Evolutionary conservation across 2,888 invertebrate species (phyloP).

Genomic region (Mimas tiliae): DNA sequence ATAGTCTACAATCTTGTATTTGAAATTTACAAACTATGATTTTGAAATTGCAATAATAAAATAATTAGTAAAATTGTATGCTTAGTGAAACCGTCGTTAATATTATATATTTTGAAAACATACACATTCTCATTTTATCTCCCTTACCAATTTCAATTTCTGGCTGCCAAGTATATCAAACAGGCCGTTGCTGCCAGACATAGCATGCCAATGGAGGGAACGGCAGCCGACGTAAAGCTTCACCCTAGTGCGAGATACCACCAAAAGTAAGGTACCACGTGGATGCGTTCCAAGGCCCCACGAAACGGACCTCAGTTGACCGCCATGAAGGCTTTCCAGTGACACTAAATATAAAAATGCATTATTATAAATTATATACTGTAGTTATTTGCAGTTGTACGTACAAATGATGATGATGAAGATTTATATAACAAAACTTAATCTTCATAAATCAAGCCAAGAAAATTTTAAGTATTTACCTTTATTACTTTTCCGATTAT

Average conservation of each 20-base stretch:
- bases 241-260: slow-evolving; percentile 85
- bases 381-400: neutral
- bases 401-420: no score
- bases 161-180: slow-evolving; percentile 80
- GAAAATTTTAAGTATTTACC: slow-evolving; percentile 48
- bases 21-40: no score
- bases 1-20: no score
- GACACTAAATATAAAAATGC: slow-evolving; percentile 79
- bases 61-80: no score
- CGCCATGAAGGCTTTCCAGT: slow-evolving; percentile 86
- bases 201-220: slow-evolving; percentile 86
- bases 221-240: slow-evolving; percentile 88
- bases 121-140: neutral
- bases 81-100: no score
- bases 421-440: no score
- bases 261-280: slow-evolving; percentile 81
- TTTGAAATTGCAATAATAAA: no score
- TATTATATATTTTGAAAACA: no score
- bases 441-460: slow-evolving; percentile 4
- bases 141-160: slow-evolving; percentile 84
- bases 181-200: slow-evolving; percentile 85
- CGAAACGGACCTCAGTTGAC: slow-evolving; percentile 84
- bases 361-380: neutral
- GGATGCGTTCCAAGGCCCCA: slow-evolving; percentile 85
- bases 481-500: slow-evolving; percentile 68